Evolutionary conservation across 1,140 invertebrate genomes (phyloP), one percentile per base, ranked within the genome.

Genomic region (Apis cerana): DNA sequence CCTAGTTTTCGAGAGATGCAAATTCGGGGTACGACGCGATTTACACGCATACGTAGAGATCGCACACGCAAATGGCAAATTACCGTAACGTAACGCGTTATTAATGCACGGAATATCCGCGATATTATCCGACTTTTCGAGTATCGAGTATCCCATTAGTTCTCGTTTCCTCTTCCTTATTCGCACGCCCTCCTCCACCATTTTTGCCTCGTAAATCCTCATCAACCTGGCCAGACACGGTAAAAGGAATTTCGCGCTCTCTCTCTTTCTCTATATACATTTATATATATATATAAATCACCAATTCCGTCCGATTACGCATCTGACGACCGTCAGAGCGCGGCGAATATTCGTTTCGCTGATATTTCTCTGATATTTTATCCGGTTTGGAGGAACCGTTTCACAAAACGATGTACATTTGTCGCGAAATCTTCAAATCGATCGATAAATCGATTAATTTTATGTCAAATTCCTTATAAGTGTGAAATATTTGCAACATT

Each of bases 151-250:
- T 3, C 33, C 80, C 79, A 75, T 81, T 65, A 81, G 71, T 81
- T 81, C 79, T 81, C 79, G 79, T 81, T 81, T 71, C 52, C 50
- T 75, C 43, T 21, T 81, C 61, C 79, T 33, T 52, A 69, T 19
- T 33, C 54, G 50, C 33, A 21, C 21, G 15, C 10, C 76, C 33
- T 33, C 33, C 33, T 33, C 33, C 56, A 4, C 27, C 58, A 50
- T 75, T 81, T 81, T 81, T 65, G 56, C 62, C 79, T 65, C 79
- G 79, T 81, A 81, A 81, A 81, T 81, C 71, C 79, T 81, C 71
- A 81, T 81, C 79, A 81, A 12, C 61, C 48, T 0, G 10, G n/a
- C 21, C 54, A 52, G 12, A n/a, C 65, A 27, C 48, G 52, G 61
- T 33, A 62, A 75, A 75, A 81, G 79, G 79, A 33, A 48, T 54